Conservation (phyloP, 2,113 vertebrate species). For the Lanius ludovicianus region DNA sequence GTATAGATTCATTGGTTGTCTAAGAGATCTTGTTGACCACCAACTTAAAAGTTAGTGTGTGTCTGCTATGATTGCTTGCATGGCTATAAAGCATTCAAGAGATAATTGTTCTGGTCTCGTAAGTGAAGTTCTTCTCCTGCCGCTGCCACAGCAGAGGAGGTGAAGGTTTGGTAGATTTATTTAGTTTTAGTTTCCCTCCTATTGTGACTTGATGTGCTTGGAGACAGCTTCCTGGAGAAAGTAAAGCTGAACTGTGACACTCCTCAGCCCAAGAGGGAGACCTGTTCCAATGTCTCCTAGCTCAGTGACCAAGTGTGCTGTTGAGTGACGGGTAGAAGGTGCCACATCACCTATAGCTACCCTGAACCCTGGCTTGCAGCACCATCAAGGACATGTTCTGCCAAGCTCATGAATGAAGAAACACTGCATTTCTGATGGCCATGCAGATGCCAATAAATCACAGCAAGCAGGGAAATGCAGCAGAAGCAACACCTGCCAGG, state of each 20-base stretch:
- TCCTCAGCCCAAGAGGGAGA: neutral
- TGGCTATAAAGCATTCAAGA: slow-evolving; percentile 23
- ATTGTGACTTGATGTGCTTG: neutral
- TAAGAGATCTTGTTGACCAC: neutral
- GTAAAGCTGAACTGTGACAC: neutral
- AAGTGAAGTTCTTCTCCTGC: neutral
- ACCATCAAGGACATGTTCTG: neutral
- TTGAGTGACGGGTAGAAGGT: neutral
- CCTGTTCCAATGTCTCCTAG: neutral
- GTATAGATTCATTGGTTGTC: neutral
- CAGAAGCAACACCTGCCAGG: neutral
- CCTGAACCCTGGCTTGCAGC: neutral
- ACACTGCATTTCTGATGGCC: neutral
- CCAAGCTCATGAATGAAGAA: neutral
- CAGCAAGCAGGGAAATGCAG: neutral
- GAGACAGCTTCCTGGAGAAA: neutral
- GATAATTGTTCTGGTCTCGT: neutral
- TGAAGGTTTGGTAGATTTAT: neutral
- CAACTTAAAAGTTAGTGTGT: neutral
- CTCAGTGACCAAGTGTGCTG: neutral
- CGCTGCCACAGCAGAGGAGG: accelerated
- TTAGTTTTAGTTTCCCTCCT: neutral
- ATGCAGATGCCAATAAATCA: neutral
- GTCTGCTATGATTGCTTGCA: slow-evolving; percentile 25
- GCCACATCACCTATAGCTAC: neutral